phyloP scores from a whole-genome alignment of 1,140 invertebrate genomes.

The Asobara japonica region DNA sequence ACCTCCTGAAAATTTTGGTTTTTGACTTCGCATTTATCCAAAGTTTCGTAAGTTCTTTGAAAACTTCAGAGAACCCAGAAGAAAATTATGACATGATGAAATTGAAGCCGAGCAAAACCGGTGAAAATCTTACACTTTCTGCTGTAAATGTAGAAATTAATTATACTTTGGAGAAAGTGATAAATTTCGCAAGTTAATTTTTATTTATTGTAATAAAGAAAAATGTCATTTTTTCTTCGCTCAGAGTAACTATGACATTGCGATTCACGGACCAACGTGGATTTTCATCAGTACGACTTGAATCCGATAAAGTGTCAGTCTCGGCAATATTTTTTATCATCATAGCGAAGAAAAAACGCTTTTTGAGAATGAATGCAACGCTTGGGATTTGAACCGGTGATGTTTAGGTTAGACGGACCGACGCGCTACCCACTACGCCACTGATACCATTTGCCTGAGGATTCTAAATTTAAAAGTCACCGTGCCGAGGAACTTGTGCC shows the following conservation, averaged over 20 bases:
- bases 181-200: no score
- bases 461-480: no score
- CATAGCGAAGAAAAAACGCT: conserved; percentile 45
- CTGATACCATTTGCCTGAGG: neutral
- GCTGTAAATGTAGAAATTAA: no score
- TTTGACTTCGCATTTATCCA: no score
- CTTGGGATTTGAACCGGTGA: conserved; percentile 33
- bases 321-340: conserved; percentile 53
- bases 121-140: no score
- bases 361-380: neutral
- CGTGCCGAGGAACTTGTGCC: no score
- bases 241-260: conserved; percentile 64
- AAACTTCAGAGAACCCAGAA: no score
- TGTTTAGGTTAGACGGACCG: neutral
- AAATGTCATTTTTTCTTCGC: conserved; percentile 41
- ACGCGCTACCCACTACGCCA: conserved; percentile 24
- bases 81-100: no score
- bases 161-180: no score
- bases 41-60: no score
- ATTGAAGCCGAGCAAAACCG: no score
- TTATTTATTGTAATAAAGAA: neutral
- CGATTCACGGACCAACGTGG: conserved; percentile 44
- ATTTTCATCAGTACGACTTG: conserved; percentile 44
- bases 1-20: no score
- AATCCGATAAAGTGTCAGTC: conserved; percentile 38